Evolutionary conservation across 1,140 invertebrate genomes (phyloP).

Genomic region (Drusus annulatus): DNA sequence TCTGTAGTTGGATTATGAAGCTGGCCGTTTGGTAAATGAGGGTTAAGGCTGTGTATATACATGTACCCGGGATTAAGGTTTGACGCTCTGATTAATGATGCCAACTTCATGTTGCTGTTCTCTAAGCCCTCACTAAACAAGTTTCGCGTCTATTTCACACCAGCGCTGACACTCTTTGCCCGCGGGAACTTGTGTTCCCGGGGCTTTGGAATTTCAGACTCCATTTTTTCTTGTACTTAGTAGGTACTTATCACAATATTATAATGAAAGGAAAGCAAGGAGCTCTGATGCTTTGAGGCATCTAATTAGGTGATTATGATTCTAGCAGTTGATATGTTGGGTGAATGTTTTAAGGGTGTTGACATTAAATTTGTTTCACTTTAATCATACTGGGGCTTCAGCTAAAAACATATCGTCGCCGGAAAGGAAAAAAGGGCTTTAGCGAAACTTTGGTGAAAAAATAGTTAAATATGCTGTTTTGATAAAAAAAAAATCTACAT

Average conservation of each 20-base stretch:
- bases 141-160: conserved; percentile 43
- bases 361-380: too few species aligned
- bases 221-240: conserved; percentile 54
- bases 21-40: conserved; percentile 7
- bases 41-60: neutral
- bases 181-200: conserved; percentile 15
- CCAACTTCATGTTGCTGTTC: conserved; percentile 52
- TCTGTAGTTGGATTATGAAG: neutral
- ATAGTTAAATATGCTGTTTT: too few species aligned
- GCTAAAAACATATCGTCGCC: too few species aligned
- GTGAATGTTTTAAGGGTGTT: too few species aligned
- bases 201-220: conserved; percentile 4
- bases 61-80: conserved; percentile 47
- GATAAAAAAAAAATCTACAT: too few species aligned
- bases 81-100: conserved; percentile 59
- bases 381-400: too few species aligned
- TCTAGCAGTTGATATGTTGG: neutral
- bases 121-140: conserved; percentile 39
- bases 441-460: too few species aligned
- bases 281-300: neutral
- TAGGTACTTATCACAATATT: conserved; percentile 24
- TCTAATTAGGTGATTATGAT: conserved; percentile 13
- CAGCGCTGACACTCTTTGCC: conserved; percentile 2
- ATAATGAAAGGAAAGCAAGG: conserved; percentile 19
- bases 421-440: too few species aligned